Conservation (phyloP, 2,888 invertebrate genomes). For the Oscheius onirici region DNA sequence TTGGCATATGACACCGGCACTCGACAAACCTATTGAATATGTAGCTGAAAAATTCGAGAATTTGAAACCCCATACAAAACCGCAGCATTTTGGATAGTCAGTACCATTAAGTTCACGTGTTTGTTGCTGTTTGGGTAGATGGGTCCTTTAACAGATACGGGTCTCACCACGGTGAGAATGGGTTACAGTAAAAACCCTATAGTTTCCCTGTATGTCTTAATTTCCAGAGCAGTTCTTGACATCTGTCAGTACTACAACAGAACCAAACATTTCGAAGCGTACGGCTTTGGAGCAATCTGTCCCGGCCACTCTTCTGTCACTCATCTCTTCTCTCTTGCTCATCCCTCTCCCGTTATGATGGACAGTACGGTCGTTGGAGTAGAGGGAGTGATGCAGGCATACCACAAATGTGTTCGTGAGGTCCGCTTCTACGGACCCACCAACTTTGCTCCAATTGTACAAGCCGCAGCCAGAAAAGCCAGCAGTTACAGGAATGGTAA, state of each 20-base stretch:
- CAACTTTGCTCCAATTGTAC: conserved; percentile 77
- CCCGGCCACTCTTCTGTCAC: conserved; percentile 75
- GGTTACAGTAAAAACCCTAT: no score
- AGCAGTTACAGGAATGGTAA: conserved; percentile 5
- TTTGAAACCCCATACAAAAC: no score
- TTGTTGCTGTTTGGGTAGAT: no score
- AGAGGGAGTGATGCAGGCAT: conserved; percentile 75
- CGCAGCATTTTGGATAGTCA: no score
- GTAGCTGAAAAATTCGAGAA: no score
- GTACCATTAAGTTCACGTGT: no score
- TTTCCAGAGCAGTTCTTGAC: conserved; percentile 52
- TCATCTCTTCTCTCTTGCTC: conserved; percentile 74
- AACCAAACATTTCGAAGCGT: conserved; percentile 76
- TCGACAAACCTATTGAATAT: no score
- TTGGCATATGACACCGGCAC: no score
- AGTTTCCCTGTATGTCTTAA: no score
- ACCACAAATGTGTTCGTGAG: conserved; percentile 65
- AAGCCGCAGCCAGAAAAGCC: conserved; percentile 73
- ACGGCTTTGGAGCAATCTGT: conserved; percentile 76
- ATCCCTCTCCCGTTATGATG: conserved; percentile 15
- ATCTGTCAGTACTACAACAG: conserved; percentile 66
- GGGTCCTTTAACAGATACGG: no score
- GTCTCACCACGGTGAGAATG: no score
- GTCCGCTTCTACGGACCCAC: conserved; percentile 76
- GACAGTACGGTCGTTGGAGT: conserved; percentile 75